Evolutionary conservation across 2,888 invertebrate genomes (phyloP).

Genomic region (Cerastis leucographa): DNA sequence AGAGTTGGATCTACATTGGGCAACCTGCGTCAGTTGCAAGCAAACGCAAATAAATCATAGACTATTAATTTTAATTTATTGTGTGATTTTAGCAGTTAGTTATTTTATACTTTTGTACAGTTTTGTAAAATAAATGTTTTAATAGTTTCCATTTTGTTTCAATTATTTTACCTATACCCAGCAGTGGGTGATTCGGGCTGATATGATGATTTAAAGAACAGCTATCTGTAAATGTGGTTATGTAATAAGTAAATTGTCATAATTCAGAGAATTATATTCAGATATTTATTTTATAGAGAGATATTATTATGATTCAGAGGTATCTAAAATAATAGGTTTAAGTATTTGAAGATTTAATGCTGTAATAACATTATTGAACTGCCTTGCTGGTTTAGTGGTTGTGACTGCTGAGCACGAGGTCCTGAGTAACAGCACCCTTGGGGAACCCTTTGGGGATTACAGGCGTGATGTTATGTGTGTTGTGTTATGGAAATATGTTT

Average conservation of each 20-base stretch:
- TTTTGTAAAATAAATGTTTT: conserved; percentile 70
- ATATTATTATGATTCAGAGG: not conserved
- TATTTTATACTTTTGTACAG: conserved; percentile 84
- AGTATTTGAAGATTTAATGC: not conserved
- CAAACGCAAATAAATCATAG: conserved; percentile 73
- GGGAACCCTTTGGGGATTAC: too few species aligned
- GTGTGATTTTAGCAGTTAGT: conserved; percentile 57
- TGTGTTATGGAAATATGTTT: not conserved
- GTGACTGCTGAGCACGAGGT: too few species aligned
- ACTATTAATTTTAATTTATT: conserved; percentile 23
- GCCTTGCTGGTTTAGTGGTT: too few species aligned
- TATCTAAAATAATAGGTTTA: not conserved
- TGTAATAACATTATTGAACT: not conserved
- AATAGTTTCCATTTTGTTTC: conserved; percentile 35
- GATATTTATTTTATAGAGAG: too few species aligned
- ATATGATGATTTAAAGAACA: not conserved
- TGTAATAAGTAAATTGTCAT: not conserved
- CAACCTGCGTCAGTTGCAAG: conserved; percentile 76
- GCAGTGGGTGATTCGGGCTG: too few species aligned
- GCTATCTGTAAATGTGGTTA: not conserved
- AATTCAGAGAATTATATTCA: too few species aligned
- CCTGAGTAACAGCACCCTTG: too few species aligned
- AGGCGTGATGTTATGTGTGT: too few species aligned
- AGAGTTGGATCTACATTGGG: conserved; percentile 81
- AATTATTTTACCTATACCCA: not conserved